Conservation (phyloP, 2,113 vertebrate species). For the Cephalopholis sonnerati region DNA sequence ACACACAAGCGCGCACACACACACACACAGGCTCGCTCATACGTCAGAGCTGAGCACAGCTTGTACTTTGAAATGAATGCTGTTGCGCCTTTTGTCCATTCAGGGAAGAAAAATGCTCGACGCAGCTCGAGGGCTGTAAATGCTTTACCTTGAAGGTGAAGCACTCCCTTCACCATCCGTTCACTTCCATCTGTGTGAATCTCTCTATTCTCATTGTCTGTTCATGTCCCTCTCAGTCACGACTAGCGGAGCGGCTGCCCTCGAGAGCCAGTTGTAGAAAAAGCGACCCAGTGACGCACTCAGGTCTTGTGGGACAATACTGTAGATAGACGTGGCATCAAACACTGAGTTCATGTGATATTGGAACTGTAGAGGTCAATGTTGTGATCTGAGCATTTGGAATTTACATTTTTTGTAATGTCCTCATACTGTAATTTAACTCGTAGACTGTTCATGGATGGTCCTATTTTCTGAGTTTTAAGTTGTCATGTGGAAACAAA, state of each 20-base stretch:
- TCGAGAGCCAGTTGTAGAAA: slow-evolving; percentile 38
- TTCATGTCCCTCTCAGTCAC: slow-evolving; percentile 18
- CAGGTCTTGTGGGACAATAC: slow-evolving; percentile 29
- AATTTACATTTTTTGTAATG: background rate
- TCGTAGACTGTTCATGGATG: too few relatives aligned
- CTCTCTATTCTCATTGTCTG: background rate
- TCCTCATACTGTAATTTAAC: background rate
- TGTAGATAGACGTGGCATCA: slow-evolving; percentile 13
- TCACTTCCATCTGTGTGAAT: slow-evolving; percentile 2
- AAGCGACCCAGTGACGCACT: slow-evolving; percentile 56
- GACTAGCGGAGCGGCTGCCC: slow-evolving; percentile 38
- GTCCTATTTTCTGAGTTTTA: too few relatives aligned
- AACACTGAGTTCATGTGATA: slow-evolving; percentile 2
- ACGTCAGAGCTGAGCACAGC: slow-evolving; percentile 41
- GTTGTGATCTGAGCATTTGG: background rate
- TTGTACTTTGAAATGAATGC: slow-evolving; percentile 40
- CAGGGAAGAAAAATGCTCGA: background rate
- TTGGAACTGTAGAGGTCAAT: background rate
- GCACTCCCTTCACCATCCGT: background rate
- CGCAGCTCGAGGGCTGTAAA: slow-evolving; percentile 23
- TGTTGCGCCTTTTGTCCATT: slow-evolving; percentile 24
- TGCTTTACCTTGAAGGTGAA: slow-evolving; percentile 60
- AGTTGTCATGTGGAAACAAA: too few relatives aligned
- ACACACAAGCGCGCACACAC: slow-evolving; percentile 1
- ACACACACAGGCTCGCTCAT: slow-evolving; percentile 10